Evolutionary conservation across 2,888 invertebrate genomes (phyloP).

Genomic region (Adelphocoris suturalis): DNA sequence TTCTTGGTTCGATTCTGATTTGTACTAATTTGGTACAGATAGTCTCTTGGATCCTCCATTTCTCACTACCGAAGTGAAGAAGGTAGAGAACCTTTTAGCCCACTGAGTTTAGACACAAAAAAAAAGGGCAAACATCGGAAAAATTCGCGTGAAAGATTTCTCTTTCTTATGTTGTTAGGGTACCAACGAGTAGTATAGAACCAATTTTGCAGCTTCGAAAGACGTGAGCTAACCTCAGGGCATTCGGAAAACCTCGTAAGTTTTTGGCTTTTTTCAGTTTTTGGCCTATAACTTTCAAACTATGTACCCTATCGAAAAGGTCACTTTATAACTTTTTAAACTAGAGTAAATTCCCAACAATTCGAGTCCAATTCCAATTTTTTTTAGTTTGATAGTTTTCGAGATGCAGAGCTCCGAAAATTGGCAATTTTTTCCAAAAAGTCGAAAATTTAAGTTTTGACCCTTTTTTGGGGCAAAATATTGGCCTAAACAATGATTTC

Average conservation of each 20-base stretch:
- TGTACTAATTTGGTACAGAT: no score
- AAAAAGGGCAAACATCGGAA: no score
- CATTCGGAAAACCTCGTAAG: background rate
- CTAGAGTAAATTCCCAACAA: constrained; percentile 43
- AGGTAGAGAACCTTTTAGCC: no score
- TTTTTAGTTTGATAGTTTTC: constrained; percentile 7
- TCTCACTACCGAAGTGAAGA: no score
- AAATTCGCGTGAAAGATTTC: no score
- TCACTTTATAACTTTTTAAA: background rate
- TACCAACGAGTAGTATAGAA: constrained; percentile 8
- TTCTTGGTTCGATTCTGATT: no score
- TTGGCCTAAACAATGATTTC: no score
- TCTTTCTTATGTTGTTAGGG: no score
- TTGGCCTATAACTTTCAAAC: constrained; percentile 31
- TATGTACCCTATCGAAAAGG: constrained; percentile 44
- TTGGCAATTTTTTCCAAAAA: constrained; percentile 24
- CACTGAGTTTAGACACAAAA: no score
- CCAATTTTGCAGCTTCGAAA: constrained; percentile 13
- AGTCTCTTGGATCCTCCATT: no score
- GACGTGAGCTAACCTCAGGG: background rate
- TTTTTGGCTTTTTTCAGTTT: background rate
- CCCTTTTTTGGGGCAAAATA: no score
- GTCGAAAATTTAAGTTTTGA: constrained; percentile 40
- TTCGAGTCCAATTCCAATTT: constrained; percentile 8
- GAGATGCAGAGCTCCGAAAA: constrained; percentile 25